A percentile compares a stretch with the other conserved stretches of the same genome.
These are phyloP conservation scores for Lasiurus cinereus DNA, from an alignment of 2,113 vertebrate species.

Conservation along the genomic window DNA sequence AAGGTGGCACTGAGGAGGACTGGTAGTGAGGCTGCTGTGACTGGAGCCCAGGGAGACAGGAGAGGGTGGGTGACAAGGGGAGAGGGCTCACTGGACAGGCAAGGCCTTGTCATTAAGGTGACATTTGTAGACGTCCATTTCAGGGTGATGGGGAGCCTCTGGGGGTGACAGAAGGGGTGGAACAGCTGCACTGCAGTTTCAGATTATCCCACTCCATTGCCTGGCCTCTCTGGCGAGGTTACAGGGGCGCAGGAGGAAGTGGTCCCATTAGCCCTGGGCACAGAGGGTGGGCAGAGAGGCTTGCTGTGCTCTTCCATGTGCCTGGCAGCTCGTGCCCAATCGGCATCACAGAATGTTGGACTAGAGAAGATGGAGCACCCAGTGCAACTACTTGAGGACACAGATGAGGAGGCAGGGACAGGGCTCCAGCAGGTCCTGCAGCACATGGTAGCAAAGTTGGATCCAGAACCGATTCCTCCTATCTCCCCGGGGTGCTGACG, in stretches of 20 bases:
- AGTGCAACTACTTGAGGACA: no score
- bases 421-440: not conserved
- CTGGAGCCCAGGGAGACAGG: not conserved
- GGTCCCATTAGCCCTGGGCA: not conserved
- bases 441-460: not conserved
- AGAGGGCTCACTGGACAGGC: not conserved
- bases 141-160: not conserved
- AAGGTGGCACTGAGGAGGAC: no score
- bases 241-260: rapidly evolving
- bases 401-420: not conserved
- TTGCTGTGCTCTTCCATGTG: not conserved
- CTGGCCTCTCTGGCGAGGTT: not conserved
- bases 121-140: not conserved
- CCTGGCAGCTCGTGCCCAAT: not conserved
- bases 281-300: not conserved
- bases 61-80: not conserved
- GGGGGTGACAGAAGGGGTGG: not conserved
- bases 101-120: not conserved
- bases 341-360: not conserved
- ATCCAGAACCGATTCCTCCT: not conserved
- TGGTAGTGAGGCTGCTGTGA: not conserved
- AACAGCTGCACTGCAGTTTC: not conserved
- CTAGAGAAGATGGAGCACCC: not conserved
- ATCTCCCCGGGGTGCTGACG: not conserved
- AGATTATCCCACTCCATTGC: not conserved